A percentile compares a stretch with the other conserved stretches of the same genome.
These are phyloP conservation scores for Oreochromis niloticus DNA, from an alignment of 2,113 vertebrate species.

Conservation along the genomic window DNA sequence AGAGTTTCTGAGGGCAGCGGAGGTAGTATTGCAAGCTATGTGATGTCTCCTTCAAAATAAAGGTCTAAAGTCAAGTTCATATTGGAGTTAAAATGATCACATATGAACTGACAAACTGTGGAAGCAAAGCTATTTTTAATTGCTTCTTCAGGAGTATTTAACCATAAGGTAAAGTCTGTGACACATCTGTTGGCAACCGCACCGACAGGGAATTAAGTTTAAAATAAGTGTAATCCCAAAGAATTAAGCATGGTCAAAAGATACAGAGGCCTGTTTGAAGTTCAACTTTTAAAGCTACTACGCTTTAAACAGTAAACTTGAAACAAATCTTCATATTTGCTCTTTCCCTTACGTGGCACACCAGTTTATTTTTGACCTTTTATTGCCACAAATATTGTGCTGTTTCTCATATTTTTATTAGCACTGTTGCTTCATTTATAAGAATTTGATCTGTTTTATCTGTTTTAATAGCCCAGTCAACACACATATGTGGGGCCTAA, in stretches of 20 bases:
- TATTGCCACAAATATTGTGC: background rate
- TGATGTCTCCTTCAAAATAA: slow-evolving; percentile 22
- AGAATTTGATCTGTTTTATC: background rate
- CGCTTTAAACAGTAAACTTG: background rate
- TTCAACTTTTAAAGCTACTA: background rate
- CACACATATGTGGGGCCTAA: no score
- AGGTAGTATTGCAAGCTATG: background rate
- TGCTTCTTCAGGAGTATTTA: background rate
- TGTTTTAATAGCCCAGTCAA: background rate
- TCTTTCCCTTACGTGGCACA: background rate
- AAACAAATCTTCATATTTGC: background rate
- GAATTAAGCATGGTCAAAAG: background rate
- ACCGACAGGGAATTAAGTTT: background rate
- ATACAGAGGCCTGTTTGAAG: background rate
- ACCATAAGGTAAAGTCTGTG: background rate
- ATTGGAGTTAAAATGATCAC: background rate
- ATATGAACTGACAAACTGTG: background rate
- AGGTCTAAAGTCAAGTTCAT: background rate
- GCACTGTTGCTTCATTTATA: background rate
- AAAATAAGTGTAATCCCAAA: background rate
- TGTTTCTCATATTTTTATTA: background rate
- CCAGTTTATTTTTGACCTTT: background rate
- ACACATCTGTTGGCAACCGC: background rate
- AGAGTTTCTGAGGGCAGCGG: background rate
- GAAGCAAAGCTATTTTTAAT: background rate